Conservation (phyloP, 2,113 vertebrate species). For the Lampris incognitus region DNA sequence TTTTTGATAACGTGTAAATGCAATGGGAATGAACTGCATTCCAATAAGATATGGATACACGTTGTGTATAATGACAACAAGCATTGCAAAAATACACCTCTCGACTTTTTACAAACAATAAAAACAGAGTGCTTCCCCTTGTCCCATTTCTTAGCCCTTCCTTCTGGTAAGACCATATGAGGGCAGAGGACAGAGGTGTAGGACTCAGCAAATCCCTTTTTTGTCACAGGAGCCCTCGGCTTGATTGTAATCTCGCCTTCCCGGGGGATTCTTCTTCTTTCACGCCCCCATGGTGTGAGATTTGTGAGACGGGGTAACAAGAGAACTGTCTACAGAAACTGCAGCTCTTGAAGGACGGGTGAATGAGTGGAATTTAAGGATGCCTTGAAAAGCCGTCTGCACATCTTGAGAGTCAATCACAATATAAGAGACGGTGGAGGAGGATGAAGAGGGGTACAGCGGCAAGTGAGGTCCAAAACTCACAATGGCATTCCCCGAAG, state of each 20-base stretch:
- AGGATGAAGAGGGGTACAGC: conserved; percentile 66
- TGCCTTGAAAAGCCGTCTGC: conserved; percentile 68
- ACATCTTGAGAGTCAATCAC: conserved; percentile 74
- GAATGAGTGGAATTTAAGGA: conserved; percentile 76
- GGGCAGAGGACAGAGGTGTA: conserved; percentile 54
- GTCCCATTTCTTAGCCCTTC: conserved; percentile 26
- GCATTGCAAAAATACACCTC: neutral
- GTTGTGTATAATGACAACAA: neutral
- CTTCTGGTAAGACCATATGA: conserved; percentile 46
- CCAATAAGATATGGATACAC: no score
- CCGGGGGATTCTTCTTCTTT: conserved; percentile 72
- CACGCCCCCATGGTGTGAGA: conserved; percentile 75
- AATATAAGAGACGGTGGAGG: conserved; percentile 67
- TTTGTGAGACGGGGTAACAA: conserved; percentile 70
- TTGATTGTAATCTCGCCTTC: conserved; percentile 77
- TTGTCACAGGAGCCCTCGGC: conserved; percentile 70
- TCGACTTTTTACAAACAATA: conserved; percentile 17
- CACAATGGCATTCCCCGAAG: conserved; percentile 74
- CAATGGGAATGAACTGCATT: no score
- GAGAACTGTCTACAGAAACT: conserved; percentile 69
- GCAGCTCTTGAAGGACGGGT: conserved; percentile 71
- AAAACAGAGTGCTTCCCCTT: conserved; percentile 20
- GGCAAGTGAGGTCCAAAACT: conserved; percentile 61
- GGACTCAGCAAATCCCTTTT: conserved; percentile 75
- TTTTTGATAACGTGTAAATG: no score